Evolutionary conservation across 2,113 vertebrate genomes (phyloP), one percentile per base, ranked within the genome.

Genomic region (Micromys minutus): DNA sequence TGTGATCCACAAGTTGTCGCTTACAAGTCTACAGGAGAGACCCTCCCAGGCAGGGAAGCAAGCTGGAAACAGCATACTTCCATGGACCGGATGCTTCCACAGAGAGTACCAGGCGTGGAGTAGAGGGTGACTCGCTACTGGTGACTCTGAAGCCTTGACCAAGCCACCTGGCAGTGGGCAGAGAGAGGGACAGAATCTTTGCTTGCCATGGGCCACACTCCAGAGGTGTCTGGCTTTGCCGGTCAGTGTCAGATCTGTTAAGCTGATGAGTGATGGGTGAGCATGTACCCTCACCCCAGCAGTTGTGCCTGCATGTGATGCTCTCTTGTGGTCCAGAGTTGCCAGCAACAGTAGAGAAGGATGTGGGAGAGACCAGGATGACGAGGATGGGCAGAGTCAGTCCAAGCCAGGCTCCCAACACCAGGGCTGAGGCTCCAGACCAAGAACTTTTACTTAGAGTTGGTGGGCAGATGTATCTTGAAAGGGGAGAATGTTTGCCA

Each of bases 61-160:
- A 26, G 34, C 31, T 17, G 42, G 8, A 55, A 71, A 52, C 52
- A 29, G 31, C 9, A 21, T 0, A 3, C 67, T 22, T 1, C 47
- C 29, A 3, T 0, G 5, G 24, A 29, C 21, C 19, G 11, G 55
- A 5, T 2, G 1, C 45, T 29, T 75, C 63, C 3, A 1, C 15
- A 42, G 67, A 16, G n/a, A 29, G 39, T 29, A 7, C 39, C 22
- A 24, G 24, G 16, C 3, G 19, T 36, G 12, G 39, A 59, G 31
- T 1, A 12, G 47, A 22, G 42, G 42, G 39, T 1, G n/a, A 42
- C 47, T 71, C 10, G 34, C 74, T 11, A 0, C 75, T 4, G 15
- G 42, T 7, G 3, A 0, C 72, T 24, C 11, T 55, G 63, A 21
- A 22, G 1, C 31, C 52, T 72, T 34, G 0, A 45, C 59, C n/a